Conservation (phyloP, 2,888 invertebrate species). For the Papilio elwesi region DNA sequence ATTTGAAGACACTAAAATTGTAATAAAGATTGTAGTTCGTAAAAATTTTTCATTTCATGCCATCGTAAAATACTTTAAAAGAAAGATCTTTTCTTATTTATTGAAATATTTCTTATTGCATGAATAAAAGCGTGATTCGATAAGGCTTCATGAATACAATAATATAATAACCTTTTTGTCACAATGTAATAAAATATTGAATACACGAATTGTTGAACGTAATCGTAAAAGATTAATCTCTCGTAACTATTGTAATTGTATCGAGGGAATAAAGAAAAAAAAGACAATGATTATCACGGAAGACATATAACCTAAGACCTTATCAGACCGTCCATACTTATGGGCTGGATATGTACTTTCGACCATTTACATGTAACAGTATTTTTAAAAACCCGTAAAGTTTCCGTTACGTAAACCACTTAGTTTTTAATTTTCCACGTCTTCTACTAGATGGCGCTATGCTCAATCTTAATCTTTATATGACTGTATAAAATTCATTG, state of each 20-base stretch:
- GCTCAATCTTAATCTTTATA: no score
- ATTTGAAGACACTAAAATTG: background rate
- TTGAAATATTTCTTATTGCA: background rate
- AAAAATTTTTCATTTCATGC: background rate
- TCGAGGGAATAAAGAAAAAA: background rate
- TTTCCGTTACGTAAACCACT: no score
- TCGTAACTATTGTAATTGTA: background rate
- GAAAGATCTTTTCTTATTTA: slow-evolving; percentile 7
- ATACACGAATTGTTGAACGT: background rate
- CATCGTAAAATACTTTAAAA: slow-evolving; percentile 1
- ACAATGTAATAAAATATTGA: slow-evolving; percentile 19
- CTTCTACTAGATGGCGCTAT: no score
- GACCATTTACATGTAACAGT: no score
- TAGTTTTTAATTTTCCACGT: no score
- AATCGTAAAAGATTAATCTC: background rate
- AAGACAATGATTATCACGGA: no score
- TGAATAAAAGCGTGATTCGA: background rate
- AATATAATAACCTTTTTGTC: slow-evolving; percentile 13
- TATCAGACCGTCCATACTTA: no score
- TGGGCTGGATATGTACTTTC: no score
- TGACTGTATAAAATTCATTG: no score
- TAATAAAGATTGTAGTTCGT: background rate
- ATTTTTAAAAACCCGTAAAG: no score
- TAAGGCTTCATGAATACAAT: slow-evolving; percentile 26
- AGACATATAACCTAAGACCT: no score